These are phyloP conservation scores for Agrilus mali DNA, from an alignment of 2,888 invertebrate genomes.

Conservation along the genomic window DNA sequence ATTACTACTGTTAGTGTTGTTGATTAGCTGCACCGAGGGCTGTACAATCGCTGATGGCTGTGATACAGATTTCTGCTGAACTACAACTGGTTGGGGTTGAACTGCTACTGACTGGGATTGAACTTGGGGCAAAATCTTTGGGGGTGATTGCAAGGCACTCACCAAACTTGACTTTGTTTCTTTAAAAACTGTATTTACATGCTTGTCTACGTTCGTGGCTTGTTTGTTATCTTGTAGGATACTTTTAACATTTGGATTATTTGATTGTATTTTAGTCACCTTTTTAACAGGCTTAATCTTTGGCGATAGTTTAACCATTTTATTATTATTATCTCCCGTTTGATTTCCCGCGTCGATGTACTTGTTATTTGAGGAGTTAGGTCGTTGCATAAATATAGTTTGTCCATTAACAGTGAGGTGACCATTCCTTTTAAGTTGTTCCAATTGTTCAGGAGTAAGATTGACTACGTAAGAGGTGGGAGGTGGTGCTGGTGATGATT, in stretches of 20 bases:
- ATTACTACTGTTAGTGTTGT: slow-evolving; percentile 12
- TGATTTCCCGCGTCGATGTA: slow-evolving; percentile 9
- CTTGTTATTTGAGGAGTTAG: slow-evolving; percentile 16
- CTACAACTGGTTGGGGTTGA: slow-evolving; percentile 10
- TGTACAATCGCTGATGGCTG: slow-evolving; percentile 18
- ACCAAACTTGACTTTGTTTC: slow-evolving; percentile 17
- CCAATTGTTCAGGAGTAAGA: slow-evolving; percentile 33
- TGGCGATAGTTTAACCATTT: slow-evolving; percentile 25
- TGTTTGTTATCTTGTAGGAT: slow-evolving; percentile 9
- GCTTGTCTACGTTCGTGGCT: slow-evolving; percentile 14
- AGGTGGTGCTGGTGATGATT: slow-evolving; percentile 18
- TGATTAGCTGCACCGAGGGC: slow-evolving; percentile 26
- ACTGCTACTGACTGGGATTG: slow-evolving; percentile 16
- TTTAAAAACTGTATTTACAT: slow-evolving; percentile 15
- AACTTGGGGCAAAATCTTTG: slow-evolving; percentile 23
- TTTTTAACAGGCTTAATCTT: slow-evolving; percentile 30
- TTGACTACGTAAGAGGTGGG: slow-evolving; percentile 34
- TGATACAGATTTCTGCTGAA: slow-evolving; percentile 8
- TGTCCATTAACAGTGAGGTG: slow-evolving; percentile 35
- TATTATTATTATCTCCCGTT: slow-evolving; percentile 18
- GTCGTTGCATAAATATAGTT: slow-evolving; percentile 33
- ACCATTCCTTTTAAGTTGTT: slow-evolving; percentile 32
- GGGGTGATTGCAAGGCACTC: slow-evolving; percentile 21
- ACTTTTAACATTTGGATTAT: slow-evolving; percentile 6
- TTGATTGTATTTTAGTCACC: slow-evolving; percentile 12